These are phyloP conservation scores for Calycopis cecrops DNA, from an alignment of 1,140 invertebrate species.

Conservation along the genomic window DNA sequence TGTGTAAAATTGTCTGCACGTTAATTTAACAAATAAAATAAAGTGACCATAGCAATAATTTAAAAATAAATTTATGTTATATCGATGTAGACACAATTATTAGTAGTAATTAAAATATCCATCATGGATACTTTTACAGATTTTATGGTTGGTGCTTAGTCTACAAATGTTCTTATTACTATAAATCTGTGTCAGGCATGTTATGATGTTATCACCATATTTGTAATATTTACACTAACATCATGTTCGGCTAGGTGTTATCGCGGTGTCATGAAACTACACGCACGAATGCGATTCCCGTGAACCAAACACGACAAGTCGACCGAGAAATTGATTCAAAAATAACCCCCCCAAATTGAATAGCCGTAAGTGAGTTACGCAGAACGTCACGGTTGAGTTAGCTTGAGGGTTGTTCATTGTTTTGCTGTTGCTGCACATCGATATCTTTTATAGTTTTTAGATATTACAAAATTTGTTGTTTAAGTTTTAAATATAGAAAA, in stretches of 20 bases:
- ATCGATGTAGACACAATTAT: too few species aligned
- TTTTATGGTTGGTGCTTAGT: too few species aligned
- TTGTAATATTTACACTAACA: not conserved
- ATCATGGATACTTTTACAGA: too few species aligned
- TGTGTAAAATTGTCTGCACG: too few species aligned
- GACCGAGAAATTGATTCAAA: constrained; percentile 66
- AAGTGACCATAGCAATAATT: too few species aligned
- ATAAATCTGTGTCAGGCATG: too few species aligned
- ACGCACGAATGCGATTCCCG: constrained; percentile 37
- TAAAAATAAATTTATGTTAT: too few species aligned
- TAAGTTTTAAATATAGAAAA: too few species aligned
- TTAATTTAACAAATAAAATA: too few species aligned
- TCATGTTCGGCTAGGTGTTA: constrained; percentile 14
- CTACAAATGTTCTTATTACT: too few species aligned
- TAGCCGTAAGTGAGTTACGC: constrained; percentile 55
- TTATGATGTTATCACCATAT: not conserved
- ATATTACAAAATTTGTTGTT: not conserved
- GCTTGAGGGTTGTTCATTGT: constrained; percentile 22
- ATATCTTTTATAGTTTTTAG: not conserved
- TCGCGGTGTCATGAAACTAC: constrained; percentile 41
- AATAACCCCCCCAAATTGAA: constrained; percentile 61
- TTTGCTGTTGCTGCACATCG: constrained; percentile 14
- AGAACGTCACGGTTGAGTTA: constrained; percentile 28
- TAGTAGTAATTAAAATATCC: too few species aligned
- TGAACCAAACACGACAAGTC: constrained; percentile 39